A percentile compares a stretch with the other conserved stretches of the same genome.
These are phyloP conservation scores for Hypena proboscidalis DNA, from an alignment of 2,888 invertebrate genomes.

Conservation along the genomic window DNA sequence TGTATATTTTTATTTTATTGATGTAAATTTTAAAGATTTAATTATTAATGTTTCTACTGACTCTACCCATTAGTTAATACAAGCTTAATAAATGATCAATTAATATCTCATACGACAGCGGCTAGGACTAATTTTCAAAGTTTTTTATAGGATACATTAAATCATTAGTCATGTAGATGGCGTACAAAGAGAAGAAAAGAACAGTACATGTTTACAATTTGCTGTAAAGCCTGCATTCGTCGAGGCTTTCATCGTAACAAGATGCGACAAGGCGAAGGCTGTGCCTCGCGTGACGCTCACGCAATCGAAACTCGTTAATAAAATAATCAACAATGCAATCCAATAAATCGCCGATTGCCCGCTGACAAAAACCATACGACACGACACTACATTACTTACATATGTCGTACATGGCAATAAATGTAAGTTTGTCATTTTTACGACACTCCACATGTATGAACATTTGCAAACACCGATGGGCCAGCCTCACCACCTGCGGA, in stretches of 20 bases:
- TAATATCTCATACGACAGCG: slow-evolving; percentile 28
- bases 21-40: no score
- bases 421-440: slow-evolving; percentile 78
- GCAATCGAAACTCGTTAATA: slow-evolving; percentile 65
- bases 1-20: no score
- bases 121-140: slow-evolving; percentile 34
- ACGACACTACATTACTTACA: slow-evolving; percentile 74
- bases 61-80: slow-evolving; percentile 17
- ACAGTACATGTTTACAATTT: slow-evolving; percentile 30
- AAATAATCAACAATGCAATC: slow-evolving; percentile 75
- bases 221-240: slow-evolving; percentile 53
- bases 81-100: slow-evolving; percentile 29
- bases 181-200: slow-evolving; percentile 17
- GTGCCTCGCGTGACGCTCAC: slow-evolving; percentile 55
- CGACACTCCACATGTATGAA: slow-evolving; percentile 62
- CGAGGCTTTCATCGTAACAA: slow-evolving; percentile 52
- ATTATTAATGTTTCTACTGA: slow-evolving; percentile 1
- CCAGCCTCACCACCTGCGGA: slow-evolving; percentile 62
- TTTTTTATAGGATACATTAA: slow-evolving; percentile 28
- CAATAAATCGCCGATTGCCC: slow-evolving; percentile 79
- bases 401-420: slow-evolving; percentile 69
- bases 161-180: slow-evolving; percentile 7
- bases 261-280: slow-evolving; percentile 49
- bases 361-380: slow-evolving; percentile 76
- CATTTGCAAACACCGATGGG: slow-evolving; percentile 64